Percentiles rank a stretch among this genome's conserved stretches.
Conservation (phyloP, 2,888 invertebrate species). For the Miltochrista miniata region DNA sequence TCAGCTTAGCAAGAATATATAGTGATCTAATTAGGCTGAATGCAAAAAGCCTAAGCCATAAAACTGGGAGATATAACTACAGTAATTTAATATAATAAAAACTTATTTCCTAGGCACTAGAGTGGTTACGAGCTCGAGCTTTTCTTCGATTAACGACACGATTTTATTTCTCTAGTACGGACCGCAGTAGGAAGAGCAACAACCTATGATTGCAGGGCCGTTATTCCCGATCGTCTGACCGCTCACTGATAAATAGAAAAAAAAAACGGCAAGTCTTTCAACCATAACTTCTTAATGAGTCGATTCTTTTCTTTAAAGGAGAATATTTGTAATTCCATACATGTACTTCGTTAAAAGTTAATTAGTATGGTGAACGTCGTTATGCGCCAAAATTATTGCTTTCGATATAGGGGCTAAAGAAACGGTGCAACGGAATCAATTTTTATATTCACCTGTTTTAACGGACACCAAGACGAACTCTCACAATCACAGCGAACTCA, state of each 20-base stretch:
- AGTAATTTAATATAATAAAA: constrained; percentile 16
- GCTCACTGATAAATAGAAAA: constrained; percentile 62
- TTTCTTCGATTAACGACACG: constrained; percentile 54
- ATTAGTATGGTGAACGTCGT: constrained; percentile 37
- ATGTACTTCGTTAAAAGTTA: constrained; percentile 27
- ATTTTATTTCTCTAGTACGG: constrained; percentile 62
- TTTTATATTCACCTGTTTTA: constrained; percentile 78
- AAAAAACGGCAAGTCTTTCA: constrained; percentile 44
- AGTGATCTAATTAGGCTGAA: constrained; percentile 14
- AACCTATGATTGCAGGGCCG: constrained; percentile 83
- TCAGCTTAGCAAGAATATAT: too few species aligned
- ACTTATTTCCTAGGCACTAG: constrained; percentile 29
- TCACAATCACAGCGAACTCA: constrained; percentile 78
- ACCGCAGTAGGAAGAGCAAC: constrained; percentile 77
- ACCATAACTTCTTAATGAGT: constrained; percentile 35
- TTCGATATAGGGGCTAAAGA: constrained; percentile 42
- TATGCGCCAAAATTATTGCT: constrained; percentile 36
- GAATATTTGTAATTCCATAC: constrained; percentile 20
- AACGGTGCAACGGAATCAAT: constrained; percentile 56
- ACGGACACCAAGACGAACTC: constrained; percentile 65
- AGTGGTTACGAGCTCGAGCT: constrained; percentile 34
- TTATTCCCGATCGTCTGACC: constrained; percentile 74
- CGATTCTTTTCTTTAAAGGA: constrained; percentile 16
- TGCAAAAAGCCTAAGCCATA: constrained; percentile 14
- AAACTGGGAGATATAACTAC: constrained; percentile 25